Evolutionary conservation across 2,888 invertebrate genomes (phyloP).

Genomic region (Eugnorisma glareosa): DNA sequence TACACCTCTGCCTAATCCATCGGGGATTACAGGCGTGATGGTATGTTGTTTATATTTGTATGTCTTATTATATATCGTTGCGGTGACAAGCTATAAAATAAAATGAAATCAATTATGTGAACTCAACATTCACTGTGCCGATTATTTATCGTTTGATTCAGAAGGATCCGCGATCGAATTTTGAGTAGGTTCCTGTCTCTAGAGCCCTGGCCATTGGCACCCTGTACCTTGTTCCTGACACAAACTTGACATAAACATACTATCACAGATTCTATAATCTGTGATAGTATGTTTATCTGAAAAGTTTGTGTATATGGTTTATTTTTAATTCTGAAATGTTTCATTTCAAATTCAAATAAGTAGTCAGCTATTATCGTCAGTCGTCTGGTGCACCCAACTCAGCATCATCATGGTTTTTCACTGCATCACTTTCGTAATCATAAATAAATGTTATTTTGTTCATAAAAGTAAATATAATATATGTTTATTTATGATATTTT

Average conservation of each 20-base stretch:
- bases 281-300: neutral
- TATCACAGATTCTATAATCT: too few relatives aligned
- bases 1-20: too few relatives aligned
- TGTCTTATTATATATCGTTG: neutral
- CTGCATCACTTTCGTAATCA: neutral
- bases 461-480: too few relatives aligned
- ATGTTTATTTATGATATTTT: too few relatives aligned
- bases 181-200: neutral
- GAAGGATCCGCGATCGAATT: neutral
- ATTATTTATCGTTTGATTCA: neutral
- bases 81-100: neutral
- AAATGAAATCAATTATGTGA: neutral
- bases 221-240: neutral
- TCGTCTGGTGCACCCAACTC: neutral
- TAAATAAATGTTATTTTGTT: too few relatives aligned
- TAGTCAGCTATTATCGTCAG: neutral
- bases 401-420: neutral
- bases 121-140: neutral
- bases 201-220: neutral
- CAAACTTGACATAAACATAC: too few relatives aligned
- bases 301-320: neutral
- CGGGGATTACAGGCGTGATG: too few relatives aligned
- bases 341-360: neutral
- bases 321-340: too few relatives aligned
- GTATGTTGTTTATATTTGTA: too few relatives aligned